These are phyloP conservation scores for Andrena minutula DNA, from an alignment of 2,888 invertebrate species.

Conservation along the genomic window DNA sequence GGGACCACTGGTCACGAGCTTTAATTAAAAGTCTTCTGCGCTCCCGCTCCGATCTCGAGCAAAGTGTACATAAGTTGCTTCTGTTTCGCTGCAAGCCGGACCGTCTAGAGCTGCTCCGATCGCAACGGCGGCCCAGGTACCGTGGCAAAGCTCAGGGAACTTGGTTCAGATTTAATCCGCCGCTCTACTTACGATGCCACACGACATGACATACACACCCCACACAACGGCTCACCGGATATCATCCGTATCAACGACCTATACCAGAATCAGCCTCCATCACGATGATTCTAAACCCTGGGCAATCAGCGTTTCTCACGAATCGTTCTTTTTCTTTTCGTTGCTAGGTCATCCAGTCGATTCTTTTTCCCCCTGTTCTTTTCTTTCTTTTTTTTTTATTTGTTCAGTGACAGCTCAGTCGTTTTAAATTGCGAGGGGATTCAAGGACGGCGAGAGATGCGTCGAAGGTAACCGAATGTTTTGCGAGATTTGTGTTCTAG, in stretches of 20 bases:
- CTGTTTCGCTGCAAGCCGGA: constrained; percentile 31
- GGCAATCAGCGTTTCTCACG: constrained; percentile 58
- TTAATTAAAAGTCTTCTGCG: constrained; percentile 49
- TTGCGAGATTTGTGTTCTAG: constrained; percentile 37
- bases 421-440: constrained; percentile 23
- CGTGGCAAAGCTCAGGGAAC: constrained; percentile 11
- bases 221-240: constrained; percentile 38
- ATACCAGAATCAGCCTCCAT: constrained; percentile 26
- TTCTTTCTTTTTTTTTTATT: background rate
- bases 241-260: constrained; percentile 35
- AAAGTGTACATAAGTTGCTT: constrained; percentile 18
- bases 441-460: constrained; percentile 25
- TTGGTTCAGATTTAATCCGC: background rate
- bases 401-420: constrained; percentile 25
- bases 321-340: background rate
- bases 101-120: constrained; percentile 25
- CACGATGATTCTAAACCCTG: constrained; percentile 68
- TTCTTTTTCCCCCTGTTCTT: background rate
- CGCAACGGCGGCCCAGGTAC: constrained; percentile 10
- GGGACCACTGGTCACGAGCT: constrained; percentile 39
- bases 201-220: constrained; percentile 52
- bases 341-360: background rate
- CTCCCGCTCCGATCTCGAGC: constrained; percentile 16
- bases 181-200: constrained; percentile 28
- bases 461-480: constrained; percentile 48